Percentiles rank a stretch among this genome's conserved stretches.
These are phyloP conservation scores for Hydrolagus colliei DNA, from an alignment of 2,797 vertebrate species.

Conservation along the genomic window DNA sequence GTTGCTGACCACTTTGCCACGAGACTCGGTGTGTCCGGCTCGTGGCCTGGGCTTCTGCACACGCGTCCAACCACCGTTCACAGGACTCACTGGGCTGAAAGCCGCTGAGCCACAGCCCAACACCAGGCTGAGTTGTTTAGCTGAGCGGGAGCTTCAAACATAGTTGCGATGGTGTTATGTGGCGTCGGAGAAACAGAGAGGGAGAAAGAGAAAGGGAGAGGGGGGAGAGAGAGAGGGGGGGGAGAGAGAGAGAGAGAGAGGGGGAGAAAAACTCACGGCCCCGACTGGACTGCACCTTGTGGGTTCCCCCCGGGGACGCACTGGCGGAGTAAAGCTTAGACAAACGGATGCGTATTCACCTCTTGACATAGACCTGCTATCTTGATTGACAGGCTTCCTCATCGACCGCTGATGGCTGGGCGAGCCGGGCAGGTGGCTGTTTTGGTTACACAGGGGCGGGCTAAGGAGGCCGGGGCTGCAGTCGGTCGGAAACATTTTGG, in stretches of 20 bases:
- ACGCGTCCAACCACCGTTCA: too few relatives aligned
- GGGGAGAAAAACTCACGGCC: constrained; percentile 34
- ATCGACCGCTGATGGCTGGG: constrained; percentile 35
- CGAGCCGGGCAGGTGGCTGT: constrained; percentile 28
- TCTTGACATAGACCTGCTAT: constrained; percentile 40
- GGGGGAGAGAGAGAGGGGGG: too few relatives aligned
- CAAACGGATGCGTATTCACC: constrained; percentile 40
- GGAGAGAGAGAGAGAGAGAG: too few relatives aligned
- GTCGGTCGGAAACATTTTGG: constrained; percentile 21
- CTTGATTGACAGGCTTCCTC: constrained; percentile 39
- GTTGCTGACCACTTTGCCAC: too few relatives aligned
- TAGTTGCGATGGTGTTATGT: too few relatives aligned
- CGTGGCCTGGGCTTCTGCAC: too few relatives aligned
- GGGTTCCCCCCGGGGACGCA: background rate
- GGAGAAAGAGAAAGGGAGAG: constrained; percentile 27
- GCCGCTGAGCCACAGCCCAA: too few relatives aligned
- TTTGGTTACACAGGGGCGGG: background rate
- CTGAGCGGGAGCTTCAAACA: too few relatives aligned
- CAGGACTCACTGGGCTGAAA: too few relatives aligned
- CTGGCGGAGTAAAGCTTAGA: background rate
- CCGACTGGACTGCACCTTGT: background rate
- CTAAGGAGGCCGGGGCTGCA: constrained; percentile 27
- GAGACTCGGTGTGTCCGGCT: too few relatives aligned
- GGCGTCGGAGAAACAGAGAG: too few relatives aligned
- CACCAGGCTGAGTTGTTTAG: too few relatives aligned